These are phyloP conservation scores for Eleginops maclovinus DNA, from an alignment of 2,113 vertebrate species.

Conservation along the genomic window DNA sequence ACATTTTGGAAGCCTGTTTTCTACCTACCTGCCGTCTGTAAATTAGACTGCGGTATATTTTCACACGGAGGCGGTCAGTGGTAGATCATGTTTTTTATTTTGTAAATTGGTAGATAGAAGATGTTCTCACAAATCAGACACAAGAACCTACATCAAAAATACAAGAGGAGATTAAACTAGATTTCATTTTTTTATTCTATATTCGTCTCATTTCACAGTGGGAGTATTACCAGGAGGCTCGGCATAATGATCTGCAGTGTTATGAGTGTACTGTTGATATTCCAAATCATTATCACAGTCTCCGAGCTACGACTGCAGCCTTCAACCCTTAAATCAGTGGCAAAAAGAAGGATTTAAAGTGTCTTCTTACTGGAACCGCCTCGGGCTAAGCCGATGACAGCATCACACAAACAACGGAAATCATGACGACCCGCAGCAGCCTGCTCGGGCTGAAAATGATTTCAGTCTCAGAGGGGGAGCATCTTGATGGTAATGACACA, in stretches of 20 bases:
- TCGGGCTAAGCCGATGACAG: conserved; percentile 51
- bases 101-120: neutral
- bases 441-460: conserved; percentile 46
- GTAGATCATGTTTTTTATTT: neutral
- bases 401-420: conserved; percentile 57
- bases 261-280: conserved; percentile 14
- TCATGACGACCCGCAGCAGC: conserved; percentile 37
- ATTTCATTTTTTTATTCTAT: neutral
- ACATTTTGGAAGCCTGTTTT: neutral
- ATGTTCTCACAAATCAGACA: neutral
- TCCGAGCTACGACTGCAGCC: conserved; percentile 20
- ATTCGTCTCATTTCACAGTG: conserved; percentile 3
- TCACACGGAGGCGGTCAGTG: neutral
- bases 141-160: neutral
- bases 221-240: neutral
- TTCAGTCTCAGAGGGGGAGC: conserved; percentile 47
- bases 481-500: conserved; percentile 52
- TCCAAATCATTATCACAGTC: conserved; percentile 45
- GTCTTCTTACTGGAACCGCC: conserved; percentile 38
- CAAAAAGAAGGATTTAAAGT: conserved; percentile 37
- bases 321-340: conserved; percentile 49
- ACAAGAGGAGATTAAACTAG: neutral
- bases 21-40: neutral
- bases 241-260: conserved; percentile 8
- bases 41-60: neutral